Conservation (phyloP, 2,888 invertebrate species). For the Toxonevra muliebris region DNA sequence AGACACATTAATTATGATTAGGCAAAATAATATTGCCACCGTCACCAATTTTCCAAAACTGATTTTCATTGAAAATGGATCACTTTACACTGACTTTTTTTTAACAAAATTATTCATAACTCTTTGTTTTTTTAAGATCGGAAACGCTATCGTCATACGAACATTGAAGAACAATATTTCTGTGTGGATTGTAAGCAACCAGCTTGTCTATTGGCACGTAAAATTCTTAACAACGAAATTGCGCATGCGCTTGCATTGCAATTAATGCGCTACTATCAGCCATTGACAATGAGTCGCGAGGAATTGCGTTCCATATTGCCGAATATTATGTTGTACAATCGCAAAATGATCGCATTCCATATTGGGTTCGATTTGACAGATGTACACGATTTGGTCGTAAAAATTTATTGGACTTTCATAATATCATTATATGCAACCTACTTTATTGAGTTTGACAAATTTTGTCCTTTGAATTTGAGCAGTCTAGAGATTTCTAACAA, state of each 20-base stretch:
- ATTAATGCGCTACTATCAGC: slow-evolving; percentile 62
- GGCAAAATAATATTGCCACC: too few species aligned
- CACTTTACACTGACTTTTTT: too few species aligned
- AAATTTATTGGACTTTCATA: slow-evolving; percentile 63
- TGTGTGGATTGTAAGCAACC: slow-evolving; percentile 59
- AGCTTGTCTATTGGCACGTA: slow-evolving; percentile 61
- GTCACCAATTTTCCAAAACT: too few species aligned
- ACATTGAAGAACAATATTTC: slow-evolving; percentile 58
- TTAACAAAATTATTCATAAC: background rate
- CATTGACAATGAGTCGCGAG: slow-evolving; percentile 57
- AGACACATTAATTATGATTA: too few species aligned
- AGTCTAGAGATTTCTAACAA: slow-evolving; percentile 56
- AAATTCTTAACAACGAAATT: slow-evolving; percentile 62
- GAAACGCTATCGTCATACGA: slow-evolving; percentile 56
- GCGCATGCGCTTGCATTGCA: slow-evolving; percentile 60
- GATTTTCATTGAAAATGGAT: too few species aligned
- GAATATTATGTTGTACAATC: slow-evolving; percentile 61
- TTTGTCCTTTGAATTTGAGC: slow-evolving; percentile 51
- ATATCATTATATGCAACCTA: slow-evolving; percentile 62
- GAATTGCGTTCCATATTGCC: slow-evolving; percentile 60
- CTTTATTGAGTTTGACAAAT: slow-evolving; percentile 57
- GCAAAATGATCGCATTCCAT: slow-evolving; percentile 58
- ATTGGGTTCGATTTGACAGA: slow-evolving; percentile 55
- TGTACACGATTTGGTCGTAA: slow-evolving; percentile 61
- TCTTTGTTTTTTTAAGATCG: slow-evolving; percentile 47